phyloP scores from a whole-genome alignment of 2,888 invertebrate species.

The Plebejus argus region DNA sequence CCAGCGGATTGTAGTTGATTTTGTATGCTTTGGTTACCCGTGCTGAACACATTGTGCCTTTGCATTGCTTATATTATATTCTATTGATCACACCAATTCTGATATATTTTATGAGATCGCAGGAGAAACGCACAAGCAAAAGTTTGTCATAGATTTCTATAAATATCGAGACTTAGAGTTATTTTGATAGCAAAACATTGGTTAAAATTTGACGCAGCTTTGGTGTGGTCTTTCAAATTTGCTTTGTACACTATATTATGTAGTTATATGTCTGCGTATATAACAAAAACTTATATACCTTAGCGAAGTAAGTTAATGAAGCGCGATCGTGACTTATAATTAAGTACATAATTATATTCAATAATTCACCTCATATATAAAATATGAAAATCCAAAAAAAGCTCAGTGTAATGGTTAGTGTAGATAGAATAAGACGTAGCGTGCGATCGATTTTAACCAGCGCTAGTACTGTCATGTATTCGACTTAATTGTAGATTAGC shows the following conservation, averaged over 20 bases:
- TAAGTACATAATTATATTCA: conserved; percentile 7
- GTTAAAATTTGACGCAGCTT: neutral
- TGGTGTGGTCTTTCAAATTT: conserved; percentile 21
- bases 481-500: conserved; percentile 24
- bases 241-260: conserved; percentile 21
- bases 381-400: conserved; percentile 15
- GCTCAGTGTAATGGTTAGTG: conserved; percentile 13
- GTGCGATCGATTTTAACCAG: conserved; percentile 17
- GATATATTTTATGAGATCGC: neutral
- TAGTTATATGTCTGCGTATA: neutral
- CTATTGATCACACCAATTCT: conserved; percentile 19
- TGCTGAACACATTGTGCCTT: conserved; percentile 44
- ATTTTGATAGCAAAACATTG: neutral
- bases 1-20: conserved; percentile 24
- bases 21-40: conserved; percentile 38
- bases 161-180: neutral
- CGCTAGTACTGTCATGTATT: conserved; percentile 22
- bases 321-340: conserved; percentile 29
- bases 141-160: neutral
- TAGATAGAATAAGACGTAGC: neutral
- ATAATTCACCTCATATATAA: neutral
- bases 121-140: neutral
- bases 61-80: conserved; percentile 32
- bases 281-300: neutral
- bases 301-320: neutral